Conservation (phyloP, 2,113 vertebrate genomes). For the Leptosomus discolor region DNA sequence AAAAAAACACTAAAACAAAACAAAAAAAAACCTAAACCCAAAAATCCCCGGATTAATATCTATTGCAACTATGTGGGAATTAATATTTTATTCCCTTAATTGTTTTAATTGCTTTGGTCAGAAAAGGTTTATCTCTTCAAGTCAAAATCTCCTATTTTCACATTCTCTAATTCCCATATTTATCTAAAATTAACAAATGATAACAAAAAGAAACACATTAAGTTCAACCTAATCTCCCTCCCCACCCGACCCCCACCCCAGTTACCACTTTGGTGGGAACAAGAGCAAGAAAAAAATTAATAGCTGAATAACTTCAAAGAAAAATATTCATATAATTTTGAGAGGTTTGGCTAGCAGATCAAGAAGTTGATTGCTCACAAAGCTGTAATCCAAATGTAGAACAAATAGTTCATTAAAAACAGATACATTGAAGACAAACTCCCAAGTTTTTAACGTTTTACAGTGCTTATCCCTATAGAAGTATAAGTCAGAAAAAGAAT, state of each 20-base stretch:
- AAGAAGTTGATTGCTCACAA: background rate
- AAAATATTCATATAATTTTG: background rate
- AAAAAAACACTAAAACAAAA: background rate
- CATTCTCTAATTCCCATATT: background rate
- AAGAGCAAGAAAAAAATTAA: background rate
- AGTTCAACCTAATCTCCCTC: background rate
- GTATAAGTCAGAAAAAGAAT: background rate
- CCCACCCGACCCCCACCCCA: no score
- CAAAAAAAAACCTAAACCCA: no score
- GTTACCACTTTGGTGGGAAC: background rate
- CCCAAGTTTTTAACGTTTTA: background rate
- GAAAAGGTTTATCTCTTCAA: background rate
- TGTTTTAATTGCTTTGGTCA: background rate
- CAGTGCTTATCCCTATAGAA: background rate
- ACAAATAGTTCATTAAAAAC: background rate
- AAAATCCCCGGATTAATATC: fast-evolving
- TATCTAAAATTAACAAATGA: background rate
- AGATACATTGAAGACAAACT: background rate
- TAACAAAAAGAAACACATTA: background rate
- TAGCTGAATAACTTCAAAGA: background rate
- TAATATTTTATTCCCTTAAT: background rate
- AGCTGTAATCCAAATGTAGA: background rate
- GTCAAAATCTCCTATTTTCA: background rate
- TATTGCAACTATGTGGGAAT: background rate
- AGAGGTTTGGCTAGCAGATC: background rate